phyloP scores from a whole-genome alignment of 2,797 vertebrate species.

The Darevskia nairensis region DNA sequence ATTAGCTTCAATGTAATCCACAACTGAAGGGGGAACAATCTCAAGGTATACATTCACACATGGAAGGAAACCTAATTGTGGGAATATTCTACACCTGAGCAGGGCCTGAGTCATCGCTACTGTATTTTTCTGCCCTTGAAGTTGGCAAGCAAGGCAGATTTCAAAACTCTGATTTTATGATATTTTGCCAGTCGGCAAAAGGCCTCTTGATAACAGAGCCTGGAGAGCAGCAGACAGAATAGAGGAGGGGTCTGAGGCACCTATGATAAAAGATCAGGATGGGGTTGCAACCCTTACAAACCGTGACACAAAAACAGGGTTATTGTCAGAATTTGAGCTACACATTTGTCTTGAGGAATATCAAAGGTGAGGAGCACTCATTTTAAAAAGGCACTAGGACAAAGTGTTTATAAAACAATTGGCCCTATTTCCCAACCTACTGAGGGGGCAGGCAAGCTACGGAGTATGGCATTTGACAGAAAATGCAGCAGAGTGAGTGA shows the following conservation, averaged over 20 bases:
- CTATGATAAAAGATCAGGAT: neutral
- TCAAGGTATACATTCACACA: neutral
- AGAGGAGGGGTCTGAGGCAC: neutral
- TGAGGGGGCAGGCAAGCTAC: conserved; percentile 38
- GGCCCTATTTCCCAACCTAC: conserved; percentile 39
- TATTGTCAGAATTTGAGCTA: conserved; percentile 33
- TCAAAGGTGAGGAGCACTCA: conserved; percentile 38
- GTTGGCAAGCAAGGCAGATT: neutral
- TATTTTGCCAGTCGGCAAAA: neutral
- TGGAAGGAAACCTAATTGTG: neutral
- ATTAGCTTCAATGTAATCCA: neutral
- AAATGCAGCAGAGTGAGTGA: conserved; percentile 47
- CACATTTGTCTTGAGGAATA: conserved; percentile 22
- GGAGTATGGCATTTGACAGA: conserved; percentile 30
- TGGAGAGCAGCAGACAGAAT: conserved; percentile 24
- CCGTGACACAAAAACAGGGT: neutral
- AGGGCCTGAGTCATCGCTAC: neutral
- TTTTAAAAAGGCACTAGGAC: conserved; percentile 67
- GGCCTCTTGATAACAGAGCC: neutral
- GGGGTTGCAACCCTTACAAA: neutral
- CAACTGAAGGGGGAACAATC: neutral
- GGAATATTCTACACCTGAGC: neutral
- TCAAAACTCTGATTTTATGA: neutral
- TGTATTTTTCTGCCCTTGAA: neutral
- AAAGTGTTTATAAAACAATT: conserved; percentile 52